Percentiles rank a stretch among this genome's conserved stretches.
Conservation (phyloP, 37 sponge, comb jelly and placozoan species). For the Mnemiopsis leidyi region DNA sequence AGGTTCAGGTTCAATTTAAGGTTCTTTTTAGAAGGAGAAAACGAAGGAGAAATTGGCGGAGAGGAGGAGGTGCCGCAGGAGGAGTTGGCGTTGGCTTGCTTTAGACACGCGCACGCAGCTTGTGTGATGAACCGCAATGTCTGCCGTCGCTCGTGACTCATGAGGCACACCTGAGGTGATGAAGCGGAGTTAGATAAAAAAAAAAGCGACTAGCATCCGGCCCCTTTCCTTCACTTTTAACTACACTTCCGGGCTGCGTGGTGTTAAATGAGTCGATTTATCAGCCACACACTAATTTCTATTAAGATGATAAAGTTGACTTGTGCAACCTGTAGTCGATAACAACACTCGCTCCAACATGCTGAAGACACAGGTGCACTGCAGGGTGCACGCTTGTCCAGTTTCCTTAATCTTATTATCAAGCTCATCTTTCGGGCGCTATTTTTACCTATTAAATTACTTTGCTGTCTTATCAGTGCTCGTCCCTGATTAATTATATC, state of each 20-base stretch:
- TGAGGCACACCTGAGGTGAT: slow-evolving; percentile 64
- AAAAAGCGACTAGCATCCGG: too few species aligned
- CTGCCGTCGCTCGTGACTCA: slow-evolving; percentile 65
- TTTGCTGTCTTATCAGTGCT: background rate
- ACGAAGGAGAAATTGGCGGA: background rate
- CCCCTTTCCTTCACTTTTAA: too few species aligned
- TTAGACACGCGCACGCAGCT: slow-evolving; percentile 49
- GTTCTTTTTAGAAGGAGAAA: too few species aligned
- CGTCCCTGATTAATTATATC: background rate
- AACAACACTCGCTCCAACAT: too few species aligned
- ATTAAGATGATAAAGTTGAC: too few species aligned
- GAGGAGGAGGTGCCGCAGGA: background rate
- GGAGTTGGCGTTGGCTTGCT: slow-evolving; percentile 29
- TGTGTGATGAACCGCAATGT: slow-evolving; percentile 63
- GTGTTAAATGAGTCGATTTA: too few species aligned
- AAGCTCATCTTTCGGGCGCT: background rate
- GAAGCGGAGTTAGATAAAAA: too few species aligned
- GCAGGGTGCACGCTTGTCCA: too few species aligned
- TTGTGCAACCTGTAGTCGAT: too few species aligned
- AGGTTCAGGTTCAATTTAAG: background rate
- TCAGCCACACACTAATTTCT: too few species aligned
- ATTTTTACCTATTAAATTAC: background rate
- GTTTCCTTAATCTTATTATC: background rate
- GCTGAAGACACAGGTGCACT: too few species aligned
- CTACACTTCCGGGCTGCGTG: too few species aligned